A percentile compares a stretch with the other conserved stretches of the same genome.
Conservation (phyloP, 2,888 invertebrate species). For the Lochmaea crataegi region DNA sequence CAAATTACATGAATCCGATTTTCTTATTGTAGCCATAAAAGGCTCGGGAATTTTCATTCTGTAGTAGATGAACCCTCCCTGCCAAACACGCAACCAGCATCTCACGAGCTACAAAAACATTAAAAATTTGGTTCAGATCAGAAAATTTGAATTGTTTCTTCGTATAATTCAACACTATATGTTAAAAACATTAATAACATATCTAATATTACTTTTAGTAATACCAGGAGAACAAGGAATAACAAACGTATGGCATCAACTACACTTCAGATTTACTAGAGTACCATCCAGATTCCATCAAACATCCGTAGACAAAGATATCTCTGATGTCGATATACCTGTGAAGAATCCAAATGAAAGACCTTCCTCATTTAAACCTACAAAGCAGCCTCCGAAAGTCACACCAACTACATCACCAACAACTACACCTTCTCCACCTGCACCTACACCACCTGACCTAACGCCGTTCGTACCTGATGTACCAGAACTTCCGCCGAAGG, state of each 20-base stretch:
- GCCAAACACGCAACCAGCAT: too few species aligned
- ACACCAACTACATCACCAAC: not conserved
- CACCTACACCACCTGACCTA: not conserved
- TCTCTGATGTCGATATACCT: conserved; percentile 37
- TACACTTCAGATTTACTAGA: conserved; percentile 36
- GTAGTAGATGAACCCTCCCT: too few species aligned
- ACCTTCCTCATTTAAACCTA: not conserved
- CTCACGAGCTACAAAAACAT: too few species aligned
- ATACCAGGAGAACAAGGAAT: conserved; percentile 46
- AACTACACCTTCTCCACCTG: not conserved
- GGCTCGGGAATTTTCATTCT: too few species aligned
- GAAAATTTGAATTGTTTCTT: too few species aligned
- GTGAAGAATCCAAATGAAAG: conserved; percentile 36
- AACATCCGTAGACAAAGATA: conserved; percentile 20
- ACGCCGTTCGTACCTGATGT: not conserved
- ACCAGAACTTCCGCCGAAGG: not conserved
- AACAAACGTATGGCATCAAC: conserved; percentile 48
- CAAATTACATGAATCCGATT: too few species aligned
- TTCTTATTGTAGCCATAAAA: too few species aligned
- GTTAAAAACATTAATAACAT: too few species aligned
- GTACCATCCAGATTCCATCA: conserved; percentile 13
- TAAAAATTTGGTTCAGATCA: too few species aligned
- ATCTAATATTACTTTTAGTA: conserved; percentile 35
- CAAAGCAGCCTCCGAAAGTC: not conserved
- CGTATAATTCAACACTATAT: too few species aligned